Evolutionary conservation across 2,113 vertebrate species (phyloP).

Genomic region (Mionectes macconnelli): DNA sequence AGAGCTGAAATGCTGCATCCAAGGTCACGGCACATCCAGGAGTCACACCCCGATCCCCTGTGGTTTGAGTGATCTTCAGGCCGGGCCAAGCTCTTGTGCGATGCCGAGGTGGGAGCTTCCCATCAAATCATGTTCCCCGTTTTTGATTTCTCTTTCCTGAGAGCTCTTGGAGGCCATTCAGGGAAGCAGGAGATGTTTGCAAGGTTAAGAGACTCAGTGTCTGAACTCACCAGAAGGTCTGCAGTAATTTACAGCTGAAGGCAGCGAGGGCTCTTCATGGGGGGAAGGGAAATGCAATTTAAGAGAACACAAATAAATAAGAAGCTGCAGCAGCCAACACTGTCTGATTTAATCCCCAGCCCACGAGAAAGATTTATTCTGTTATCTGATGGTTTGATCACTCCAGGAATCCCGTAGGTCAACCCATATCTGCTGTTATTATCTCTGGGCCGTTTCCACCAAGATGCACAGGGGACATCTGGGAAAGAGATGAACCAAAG

Average conservation of each 20-base stretch:
- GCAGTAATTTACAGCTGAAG: conserved; percentile 55
- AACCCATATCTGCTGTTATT: conserved; percentile 21
- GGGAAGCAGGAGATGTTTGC: conserved; percentile 27
- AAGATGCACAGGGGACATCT: neutral
- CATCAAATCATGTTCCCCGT: neutral
- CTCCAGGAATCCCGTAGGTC: conserved; percentile 59
- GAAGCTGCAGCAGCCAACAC: neutral
- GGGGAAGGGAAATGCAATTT: conserved; percentile 60
- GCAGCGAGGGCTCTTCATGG: neutral
- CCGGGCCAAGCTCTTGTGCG: fast-evolving
- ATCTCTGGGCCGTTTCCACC: conserved; percentile 30
- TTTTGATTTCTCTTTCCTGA: neutral
- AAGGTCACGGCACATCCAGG: neutral
- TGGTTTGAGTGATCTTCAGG: neutral
- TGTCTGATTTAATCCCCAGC: conserved; percentile 60
- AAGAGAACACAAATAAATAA: conserved; percentile 60
- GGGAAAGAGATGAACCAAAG: neutral
- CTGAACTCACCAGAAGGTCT: conserved; percentile 26
- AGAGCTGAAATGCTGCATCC: neutral
- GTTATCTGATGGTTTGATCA: conserved; percentile 61
- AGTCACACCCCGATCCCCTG: fast-evolving
- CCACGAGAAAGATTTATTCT: conserved; percentile 58
- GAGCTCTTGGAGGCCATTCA: neutral
- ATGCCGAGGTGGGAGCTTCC: neutral
- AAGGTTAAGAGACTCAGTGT: conserved; percentile 51